These are phyloP conservation scores for Drosophila pachea DNA, from an alignment of 1,140 invertebrate genomes.

Conservation along the genomic window DNA sequence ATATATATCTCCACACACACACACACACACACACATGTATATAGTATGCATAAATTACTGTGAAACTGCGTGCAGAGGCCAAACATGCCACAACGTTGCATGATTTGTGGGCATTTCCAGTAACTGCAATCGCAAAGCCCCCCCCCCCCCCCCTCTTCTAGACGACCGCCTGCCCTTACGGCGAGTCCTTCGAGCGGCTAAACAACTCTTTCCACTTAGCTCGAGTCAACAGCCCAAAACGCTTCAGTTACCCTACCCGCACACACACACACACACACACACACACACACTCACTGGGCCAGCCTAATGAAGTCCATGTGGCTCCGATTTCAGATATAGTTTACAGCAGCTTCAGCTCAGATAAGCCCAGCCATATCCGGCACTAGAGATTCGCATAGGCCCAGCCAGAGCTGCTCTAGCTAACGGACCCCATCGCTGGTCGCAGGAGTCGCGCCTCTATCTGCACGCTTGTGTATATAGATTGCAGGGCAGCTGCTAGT, in stretches of 20 bases:
- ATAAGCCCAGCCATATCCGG: too few relatives aligned
- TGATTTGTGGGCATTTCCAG: constrained; percentile 59
- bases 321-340: too few relatives aligned
- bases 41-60: constrained; percentile 47
- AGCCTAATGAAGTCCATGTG: too few relatives aligned
- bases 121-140: constrained; percentile 16
- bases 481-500: constrained; percentile 1
- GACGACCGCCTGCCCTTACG: not conserved
- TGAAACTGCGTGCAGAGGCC: constrained; percentile 32
- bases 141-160: not conserved
- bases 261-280: too few relatives aligned
- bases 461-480: too few relatives aligned
- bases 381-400: too few relatives aligned
- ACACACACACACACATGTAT: constrained; percentile 22
- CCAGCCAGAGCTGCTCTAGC: too few relatives aligned
- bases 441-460: too few relatives aligned
- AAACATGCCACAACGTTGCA: constrained; percentile 43
- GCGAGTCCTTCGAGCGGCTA: constrained; percentile 51
- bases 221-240: constrained; percentile 12
- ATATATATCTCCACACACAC: constrained; percentile 41
- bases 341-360: too few relatives aligned
- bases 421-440: too few relatives aligned
- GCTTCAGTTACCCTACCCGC: constrained; percentile 7
- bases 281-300: too few relatives aligned
- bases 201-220: constrained; percentile 61